phyloP scores from a whole-genome alignment of 2,797 vertebrate species.

The Leontocebus nigricollis region DNA sequence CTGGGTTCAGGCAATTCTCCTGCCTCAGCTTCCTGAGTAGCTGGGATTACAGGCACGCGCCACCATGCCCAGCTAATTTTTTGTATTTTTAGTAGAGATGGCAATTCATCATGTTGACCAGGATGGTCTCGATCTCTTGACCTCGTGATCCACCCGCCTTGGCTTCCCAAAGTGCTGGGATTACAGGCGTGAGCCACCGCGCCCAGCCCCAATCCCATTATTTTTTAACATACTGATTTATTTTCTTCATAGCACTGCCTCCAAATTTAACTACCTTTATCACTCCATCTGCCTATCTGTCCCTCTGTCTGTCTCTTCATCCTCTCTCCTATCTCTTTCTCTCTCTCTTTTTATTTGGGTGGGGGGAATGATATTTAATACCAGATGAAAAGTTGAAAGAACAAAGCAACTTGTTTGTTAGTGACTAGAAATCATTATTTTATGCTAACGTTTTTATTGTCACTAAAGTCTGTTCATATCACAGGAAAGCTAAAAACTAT shows the following conservation, averaged over 20 bases:
- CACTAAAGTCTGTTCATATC: not conserved
- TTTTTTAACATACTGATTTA: not conserved
- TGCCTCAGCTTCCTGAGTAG: too few relatives aligned
- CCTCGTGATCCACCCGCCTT: too few relatives aligned
- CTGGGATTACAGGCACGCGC: too few relatives aligned
- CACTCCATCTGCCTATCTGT: not conserved
- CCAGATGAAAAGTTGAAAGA: conserved; percentile 75
- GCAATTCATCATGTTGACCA: too few relatives aligned
- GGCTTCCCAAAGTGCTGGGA: too few relatives aligned
- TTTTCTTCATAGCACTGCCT: not conserved
- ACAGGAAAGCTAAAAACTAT: not conserved
- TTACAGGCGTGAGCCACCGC: too few relatives aligned
- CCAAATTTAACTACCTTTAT: not conserved
- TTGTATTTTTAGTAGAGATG: too few relatives aligned
- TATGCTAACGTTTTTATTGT: conserved; percentile 35
- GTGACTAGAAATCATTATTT: conserved; percentile 77
- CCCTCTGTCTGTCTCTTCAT: not conserved
- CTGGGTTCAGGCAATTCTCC: too few relatives aligned
- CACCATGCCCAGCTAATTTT: too few relatives aligned
- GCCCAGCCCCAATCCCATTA: not conserved
- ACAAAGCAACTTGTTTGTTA: conserved; percentile 75
- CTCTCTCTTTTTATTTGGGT: not conserved
- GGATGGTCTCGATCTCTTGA: too few relatives aligned
- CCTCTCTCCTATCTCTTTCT: not conserved
- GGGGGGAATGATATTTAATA: not conserved